These are phyloP conservation scores for Trachelus stipa DNA, from an alignment of 2,888 invertebrate genomes.

Conservation along the genomic window DNA sequence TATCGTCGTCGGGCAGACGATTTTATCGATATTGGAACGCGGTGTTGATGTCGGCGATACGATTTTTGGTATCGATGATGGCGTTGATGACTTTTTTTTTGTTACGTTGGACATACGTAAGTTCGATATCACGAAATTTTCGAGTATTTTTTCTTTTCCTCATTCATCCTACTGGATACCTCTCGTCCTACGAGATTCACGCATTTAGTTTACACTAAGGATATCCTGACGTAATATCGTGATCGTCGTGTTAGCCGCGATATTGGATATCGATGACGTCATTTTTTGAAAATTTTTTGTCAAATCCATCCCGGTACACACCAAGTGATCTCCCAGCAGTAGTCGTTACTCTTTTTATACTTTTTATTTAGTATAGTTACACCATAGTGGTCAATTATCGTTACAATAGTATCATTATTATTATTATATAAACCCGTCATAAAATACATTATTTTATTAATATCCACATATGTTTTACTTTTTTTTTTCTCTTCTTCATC, in stretches of 20 bases:
- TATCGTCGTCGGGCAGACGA: not conserved
- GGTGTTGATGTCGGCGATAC: not conserved
- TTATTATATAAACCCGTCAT: conserved; percentile 63
- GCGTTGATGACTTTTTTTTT: not conserved
- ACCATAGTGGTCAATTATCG: conserved; percentile 35
- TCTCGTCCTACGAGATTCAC: not conserved
- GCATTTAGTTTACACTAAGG: not conserved
- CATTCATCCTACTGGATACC: not conserved
- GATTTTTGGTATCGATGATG: not conserved
- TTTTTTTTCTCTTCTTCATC: conserved; percentile 22
- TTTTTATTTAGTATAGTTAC: conserved; percentile 39
- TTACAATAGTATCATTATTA: conserved; percentile 51
- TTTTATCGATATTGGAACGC: not conserved
- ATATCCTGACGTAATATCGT: not conserved
- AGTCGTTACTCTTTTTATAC: conserved; percentile 23
- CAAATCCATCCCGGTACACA: not conserved
- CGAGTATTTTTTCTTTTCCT: not conserved
- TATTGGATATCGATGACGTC: not conserved
- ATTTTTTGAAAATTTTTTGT: not conserved
- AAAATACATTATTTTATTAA: conserved; percentile 62
- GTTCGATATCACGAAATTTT: not conserved
- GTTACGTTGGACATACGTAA: not conserved
- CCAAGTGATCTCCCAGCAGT: not conserved
- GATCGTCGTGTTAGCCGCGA: not conserved
- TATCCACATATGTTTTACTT: conserved; percentile 43